Percentiles rank a stretch among this genome's conserved stretches.
Conservation (phyloP, 2,888 invertebrate species). For the Exocentrus adspersus region DNA sequence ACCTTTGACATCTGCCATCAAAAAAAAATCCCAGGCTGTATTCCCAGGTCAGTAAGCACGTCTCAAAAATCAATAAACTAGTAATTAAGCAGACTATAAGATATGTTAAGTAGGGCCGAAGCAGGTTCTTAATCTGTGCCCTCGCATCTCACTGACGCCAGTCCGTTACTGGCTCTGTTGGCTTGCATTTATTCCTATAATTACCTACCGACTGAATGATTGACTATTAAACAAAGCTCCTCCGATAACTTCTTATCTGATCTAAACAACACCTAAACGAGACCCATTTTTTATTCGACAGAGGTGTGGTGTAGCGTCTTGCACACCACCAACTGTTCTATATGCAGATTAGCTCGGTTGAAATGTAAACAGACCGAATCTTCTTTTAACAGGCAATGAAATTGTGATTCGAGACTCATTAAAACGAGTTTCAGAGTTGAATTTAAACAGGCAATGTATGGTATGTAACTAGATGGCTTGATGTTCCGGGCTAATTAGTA, state of each 20-base stretch:
- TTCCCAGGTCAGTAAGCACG: background rate
- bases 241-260: constrained; percentile 42
- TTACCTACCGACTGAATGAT: constrained; percentile 37
- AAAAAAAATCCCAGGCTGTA: background rate
- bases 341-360: constrained; percentile 39
- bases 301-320: constrained; percentile 31
- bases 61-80: background rate
- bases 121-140: constrained; percentile 11
- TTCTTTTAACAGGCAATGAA: constrained; percentile 41
- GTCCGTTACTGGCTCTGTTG: constrained; percentile 24
- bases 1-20: constrained; percentile 3
- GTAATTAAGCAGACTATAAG: constrained; percentile 17
- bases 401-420: constrained; percentile 38
- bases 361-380: constrained; percentile 42
- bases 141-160: constrained; percentile 18
- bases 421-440: constrained; percentile 36
- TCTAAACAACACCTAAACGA: constrained; percentile 42
- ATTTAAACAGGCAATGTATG: constrained; percentile 20
- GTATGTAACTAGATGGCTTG: constrained; percentile 15
- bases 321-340: constrained; percentile 29
- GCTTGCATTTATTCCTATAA: constrained; percentile 43
- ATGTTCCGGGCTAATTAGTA: constrained; percentile 17
- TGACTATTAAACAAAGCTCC: constrained; percentile 41
- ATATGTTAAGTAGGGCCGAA: constrained; percentile 16
- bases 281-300: constrained; percentile 33